Evolutionary conservation across 1,140 invertebrate species (phyloP).

Genomic region (Panonychus citri): DNA sequence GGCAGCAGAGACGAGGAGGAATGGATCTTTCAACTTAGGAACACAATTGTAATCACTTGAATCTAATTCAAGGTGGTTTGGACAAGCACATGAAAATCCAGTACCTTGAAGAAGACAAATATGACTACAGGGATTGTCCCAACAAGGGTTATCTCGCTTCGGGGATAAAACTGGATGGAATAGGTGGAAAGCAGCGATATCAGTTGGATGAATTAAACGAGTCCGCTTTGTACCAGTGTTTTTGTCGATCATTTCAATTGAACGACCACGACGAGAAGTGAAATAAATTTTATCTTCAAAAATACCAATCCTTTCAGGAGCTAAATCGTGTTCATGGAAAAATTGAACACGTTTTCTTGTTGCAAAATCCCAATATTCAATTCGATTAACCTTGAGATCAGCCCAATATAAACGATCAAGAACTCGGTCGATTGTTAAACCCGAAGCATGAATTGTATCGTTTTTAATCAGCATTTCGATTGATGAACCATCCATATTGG

Average conservation of each 20-base stretch:
- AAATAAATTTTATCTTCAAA: constrained; percentile 70
- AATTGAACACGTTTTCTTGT: constrained; percentile 20
- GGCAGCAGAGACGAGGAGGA: constrained; percentile 8
- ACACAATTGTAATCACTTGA: constrained; percentile 20
- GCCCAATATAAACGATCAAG: constrained; percentile 29
- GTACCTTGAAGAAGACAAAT: constrained; percentile 47
- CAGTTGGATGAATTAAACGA: constrained; percentile 18
- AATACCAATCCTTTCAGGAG: constrained; percentile 43
- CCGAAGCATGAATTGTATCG: constrained; percentile 39
- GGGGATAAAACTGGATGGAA: constrained; percentile 24
- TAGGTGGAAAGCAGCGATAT: constrained; percentile 23
- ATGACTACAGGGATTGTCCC: constrained; percentile 39
- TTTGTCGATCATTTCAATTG: constrained; percentile 20
- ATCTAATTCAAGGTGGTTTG: constrained; percentile 34
- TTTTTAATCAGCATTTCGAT: constrained; percentile 27
- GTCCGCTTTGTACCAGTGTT: constrained; percentile 31
- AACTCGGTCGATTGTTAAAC: constrained; percentile 32
- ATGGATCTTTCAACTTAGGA: constrained; percentile 13
- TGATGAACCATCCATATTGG: constrained; percentile 58
- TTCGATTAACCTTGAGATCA: constrained; percentile 27
- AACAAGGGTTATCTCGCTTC: constrained; percentile 35
- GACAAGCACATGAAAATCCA: constrained; percentile 43
- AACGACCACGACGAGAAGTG: constrained; percentile 40
- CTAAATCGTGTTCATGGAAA: neutral
- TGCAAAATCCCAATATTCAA: constrained; percentile 30